Base-by-base conservation (phyloP, 2,888 invertebrate species). In the Thymelicus acteon region DNA sequence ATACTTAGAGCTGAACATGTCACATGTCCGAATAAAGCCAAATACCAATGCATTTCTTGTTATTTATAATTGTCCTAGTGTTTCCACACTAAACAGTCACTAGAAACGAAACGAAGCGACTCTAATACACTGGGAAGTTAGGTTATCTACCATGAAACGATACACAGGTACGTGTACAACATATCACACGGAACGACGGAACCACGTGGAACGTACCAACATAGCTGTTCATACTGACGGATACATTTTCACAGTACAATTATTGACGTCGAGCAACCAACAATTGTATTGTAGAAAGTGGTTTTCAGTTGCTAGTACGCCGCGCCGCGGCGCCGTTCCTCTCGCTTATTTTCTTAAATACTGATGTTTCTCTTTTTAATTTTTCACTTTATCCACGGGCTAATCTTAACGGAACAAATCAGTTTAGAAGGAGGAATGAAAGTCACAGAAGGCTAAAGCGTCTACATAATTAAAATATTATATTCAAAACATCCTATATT, bases 21-120 rank as follows among this genome's bases (percentile, higher is more conserved):
- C 85, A 85, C 90, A 92, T 90, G 92, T 91, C 90, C 86, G 79
- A 86, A 92, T 94, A 94, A 94, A 94, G 94, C 94, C 94, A 93
- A 92, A 90, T 94, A 94, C 94, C 94, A 94, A 94, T 94, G 94
- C 94, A 94, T 94, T 88, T 90, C 86, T 85, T 90, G 90, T 91
- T 90, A 91, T 89, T 89, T 88, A 91, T 91, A 90, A 85, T 84
- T 81, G 81, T 86, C 77, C 82, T 70, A 77, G 74, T 77, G 75
- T 74, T 74, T 69, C 73, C 74, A 72, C 71, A 75, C 75, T 76
- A 75, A 76, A 76, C 78, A 79, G 81, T 77, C 73, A 74, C 80
- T 82, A 82, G 73, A 75, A 79, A 74, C 74, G 67, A 75, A 79
- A 74, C 75, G 74, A 79, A 79, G 78, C 80, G 75, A 72, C 62